These are phyloP conservation scores for Magallana gigas DNA, from an alignment of 1,140 invertebrate species.

Conservation along the genomic window DNA sequence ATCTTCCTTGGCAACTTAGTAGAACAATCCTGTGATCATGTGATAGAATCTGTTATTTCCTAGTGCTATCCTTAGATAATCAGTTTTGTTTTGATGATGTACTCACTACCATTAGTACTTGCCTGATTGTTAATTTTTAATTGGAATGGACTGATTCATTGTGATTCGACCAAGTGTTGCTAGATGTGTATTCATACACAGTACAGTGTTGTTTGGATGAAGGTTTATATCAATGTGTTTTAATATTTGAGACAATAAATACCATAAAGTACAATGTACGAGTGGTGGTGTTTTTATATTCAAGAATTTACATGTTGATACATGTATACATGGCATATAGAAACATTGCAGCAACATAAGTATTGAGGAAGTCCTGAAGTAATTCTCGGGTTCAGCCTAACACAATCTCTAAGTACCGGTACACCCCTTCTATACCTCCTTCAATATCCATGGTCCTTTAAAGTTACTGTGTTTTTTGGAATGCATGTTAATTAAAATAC, in stretches of 20 bases:
- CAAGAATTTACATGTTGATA: too few relatives aligned
- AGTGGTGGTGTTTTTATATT: too few relatives aligned
- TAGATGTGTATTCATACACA: not conserved
- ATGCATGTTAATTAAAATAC: too few relatives aligned
- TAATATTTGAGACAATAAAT: slow-evolving; percentile 1
- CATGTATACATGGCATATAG: too few relatives aligned
- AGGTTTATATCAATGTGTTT: not conserved
- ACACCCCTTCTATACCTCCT: too few relatives aligned
- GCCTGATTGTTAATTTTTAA: not conserved
- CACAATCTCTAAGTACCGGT: too few relatives aligned
- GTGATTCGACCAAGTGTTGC: not conserved
- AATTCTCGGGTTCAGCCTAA: too few relatives aligned
- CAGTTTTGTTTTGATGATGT: not conserved
- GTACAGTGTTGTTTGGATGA: slow-evolving; percentile 1
- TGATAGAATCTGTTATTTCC: slow-evolving; percentile 11
- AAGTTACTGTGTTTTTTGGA: too few relatives aligned
- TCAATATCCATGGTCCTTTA: too few relatives aligned
- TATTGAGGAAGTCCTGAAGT: too few relatives aligned
- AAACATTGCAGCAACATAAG: too few relatives aligned
- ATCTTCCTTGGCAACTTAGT: slow-evolving; percentile 32
- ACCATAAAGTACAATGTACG: not conserved
- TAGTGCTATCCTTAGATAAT: slow-evolving; percentile 3
- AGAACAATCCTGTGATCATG: slow-evolving; percentile 16
- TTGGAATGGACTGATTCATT: slow-evolving; percentile 2
- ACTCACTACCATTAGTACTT: slow-evolving; percentile 1